These are phyloP conservation scores for Chrysina gloriosa DNA, from an alignment of 2,888 invertebrate genomes.

Conservation along the genomic window DNA sequence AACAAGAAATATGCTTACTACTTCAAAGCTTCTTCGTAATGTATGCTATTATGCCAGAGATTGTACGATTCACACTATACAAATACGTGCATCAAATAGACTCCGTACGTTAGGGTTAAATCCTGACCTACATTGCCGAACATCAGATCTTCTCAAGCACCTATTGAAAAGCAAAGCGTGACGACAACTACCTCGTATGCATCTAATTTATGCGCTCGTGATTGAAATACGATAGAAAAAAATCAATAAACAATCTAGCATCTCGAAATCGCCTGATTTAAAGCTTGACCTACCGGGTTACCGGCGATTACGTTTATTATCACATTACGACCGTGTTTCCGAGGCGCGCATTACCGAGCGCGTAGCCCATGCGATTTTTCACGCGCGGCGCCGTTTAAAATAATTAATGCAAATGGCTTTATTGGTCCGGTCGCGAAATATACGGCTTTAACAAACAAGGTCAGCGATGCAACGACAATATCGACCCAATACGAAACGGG, in stretches of 20 bases:
- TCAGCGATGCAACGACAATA: conserved; percentile 29
- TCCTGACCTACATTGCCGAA: too few species aligned
- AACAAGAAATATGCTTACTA: too few species aligned
- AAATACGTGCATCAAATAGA: too few species aligned
- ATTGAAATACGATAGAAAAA: neutral
- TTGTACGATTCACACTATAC: too few species aligned
- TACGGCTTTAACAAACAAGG: conserved; percentile 11
- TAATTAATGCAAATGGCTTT: conserved; percentile 8
- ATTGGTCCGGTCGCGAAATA: neutral
- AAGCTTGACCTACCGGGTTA: neutral
- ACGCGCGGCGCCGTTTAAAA: neutral
- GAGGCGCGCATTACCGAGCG: neutral
- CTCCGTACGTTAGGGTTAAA: too few species aligned
- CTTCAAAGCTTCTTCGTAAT: too few species aligned
- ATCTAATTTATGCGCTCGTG: neutral
- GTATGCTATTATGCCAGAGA: too few species aligned
- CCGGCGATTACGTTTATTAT: conserved; percentile 5
- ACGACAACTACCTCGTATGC: too few species aligned
- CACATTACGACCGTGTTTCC: neutral
- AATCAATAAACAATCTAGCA: neutral
- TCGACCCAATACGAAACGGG: conserved; percentile 25
- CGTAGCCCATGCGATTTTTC: neutral
- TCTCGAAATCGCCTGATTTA: neutral
- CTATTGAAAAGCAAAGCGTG: too few species aligned
- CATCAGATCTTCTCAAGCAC: too few species aligned